Evolutionary conservation across 2,888 invertebrate genomes (phyloP), one percentile per base, ranked within the genome.

Genomic region (Rhamphomyia laevipes): DNA sequence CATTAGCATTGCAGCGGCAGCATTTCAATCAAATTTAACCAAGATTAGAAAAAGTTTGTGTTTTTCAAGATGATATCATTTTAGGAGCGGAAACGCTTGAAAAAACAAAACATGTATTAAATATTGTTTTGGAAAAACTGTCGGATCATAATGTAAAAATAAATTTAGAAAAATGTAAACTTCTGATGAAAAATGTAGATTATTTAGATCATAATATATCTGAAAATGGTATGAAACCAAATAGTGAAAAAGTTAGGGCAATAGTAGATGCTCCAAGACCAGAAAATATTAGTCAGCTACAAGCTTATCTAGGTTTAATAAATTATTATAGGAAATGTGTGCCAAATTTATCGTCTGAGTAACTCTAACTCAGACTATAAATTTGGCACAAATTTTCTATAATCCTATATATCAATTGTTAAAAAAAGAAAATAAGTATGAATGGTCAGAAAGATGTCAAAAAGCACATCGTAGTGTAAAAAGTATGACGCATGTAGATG

Each of bases 291-390:
- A 38, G 41, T 13, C 47, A 53, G 17, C 42, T 55, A n/a, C 46
- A 52, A 30, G 51, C 48, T 12, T 55, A 51, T 51, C 35, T 55
- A n/a, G 52, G 52, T 9, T 45, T 55, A 18, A 1, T 53, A n/a
- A 55, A 51, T 23, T 54, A 46, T 45, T 52, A 52, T 50, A 18
- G n/a, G n/a, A n/a, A n/a, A n/a, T n/a, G n/a, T n/a, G n/a, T n/a
- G n/a, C n/a, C n/a, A n/a, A n/a, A n/a, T n/a, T n/a, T n/a, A n/a
- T n/a, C n/a, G n/a, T n/a, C n/a, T n/a, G n/a, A n/a, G n/a, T n/a
- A n/a, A n/a, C n/a, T n/a, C n/a, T 43, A 9, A 35, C 37, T 16
- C 51, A 48, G 30, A 33, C 51, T 11, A 50, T 49, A 2, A 52
- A 50, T 47, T 33, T 51, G 31, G 45, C 50, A 2, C 13, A 17